These are phyloP conservation scores for Sarcophaga carnaria DNA, from an alignment of 2,888 invertebrate species.

Conservation along the genomic window DNA sequence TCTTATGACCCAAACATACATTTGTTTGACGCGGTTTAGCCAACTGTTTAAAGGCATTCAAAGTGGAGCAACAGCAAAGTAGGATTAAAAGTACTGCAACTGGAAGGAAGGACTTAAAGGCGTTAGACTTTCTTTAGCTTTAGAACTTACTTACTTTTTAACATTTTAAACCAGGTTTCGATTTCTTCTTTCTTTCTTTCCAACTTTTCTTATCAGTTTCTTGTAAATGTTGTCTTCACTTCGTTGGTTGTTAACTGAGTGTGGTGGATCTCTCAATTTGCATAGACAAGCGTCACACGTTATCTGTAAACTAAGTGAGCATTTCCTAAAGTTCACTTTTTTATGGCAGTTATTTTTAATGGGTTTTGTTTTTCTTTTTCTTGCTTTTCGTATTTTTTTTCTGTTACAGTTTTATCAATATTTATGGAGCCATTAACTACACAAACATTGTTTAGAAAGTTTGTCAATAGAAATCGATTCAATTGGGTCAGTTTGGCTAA, in stretches of 20 bases:
- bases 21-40: conserved; percentile 18
- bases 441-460: conserved; percentile 31
- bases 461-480: conserved; percentile 31
- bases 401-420: conserved; percentile 38
- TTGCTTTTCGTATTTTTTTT: no score
- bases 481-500: background rate
- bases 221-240: background rate
- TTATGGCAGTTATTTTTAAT: background rate
- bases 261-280: no score
- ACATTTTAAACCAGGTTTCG: background rate
- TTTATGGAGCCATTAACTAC: conserved; percentile 52
- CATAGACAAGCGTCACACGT: background rate
- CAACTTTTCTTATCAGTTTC: background rate
- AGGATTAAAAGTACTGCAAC: background rate
- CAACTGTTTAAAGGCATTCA: background rate
- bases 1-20: conserved; percentile 73
- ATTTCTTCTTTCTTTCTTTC: background rate
- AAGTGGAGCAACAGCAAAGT: background rate
- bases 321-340: background rate
- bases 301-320: conserved; percentile 7
- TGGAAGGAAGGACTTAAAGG: background rate
- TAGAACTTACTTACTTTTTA: background rate
- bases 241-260: background rate
- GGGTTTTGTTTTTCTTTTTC: background rate
- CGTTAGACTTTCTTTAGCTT: background rate